Evolutionary conservation across 2,888 invertebrate species (phyloP).

Genomic region (Bugula neritina): DNA sequence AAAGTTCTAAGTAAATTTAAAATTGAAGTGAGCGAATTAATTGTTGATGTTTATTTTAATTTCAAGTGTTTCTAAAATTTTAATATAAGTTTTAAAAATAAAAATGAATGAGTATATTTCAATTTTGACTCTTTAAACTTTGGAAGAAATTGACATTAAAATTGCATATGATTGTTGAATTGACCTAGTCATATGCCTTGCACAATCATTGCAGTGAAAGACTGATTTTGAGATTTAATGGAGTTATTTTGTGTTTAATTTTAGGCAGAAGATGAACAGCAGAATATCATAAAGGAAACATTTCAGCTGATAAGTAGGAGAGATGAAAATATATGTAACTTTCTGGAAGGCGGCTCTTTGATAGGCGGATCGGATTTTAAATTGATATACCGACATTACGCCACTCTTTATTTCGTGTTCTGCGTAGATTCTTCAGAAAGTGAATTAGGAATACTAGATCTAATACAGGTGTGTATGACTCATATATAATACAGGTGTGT

Average conservation of each 20-base stretch:
- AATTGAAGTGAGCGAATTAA: no score
- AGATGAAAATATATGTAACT: constrained; percentile 99
- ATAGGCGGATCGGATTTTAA: constrained; percentile 98
- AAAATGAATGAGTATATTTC: no score
- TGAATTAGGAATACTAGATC: constrained; percentile 91
- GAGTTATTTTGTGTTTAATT: no score
- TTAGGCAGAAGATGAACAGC: constrained; percentile 95
- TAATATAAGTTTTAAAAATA: constrained; percentile 6
- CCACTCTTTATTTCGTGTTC: constrained; percentile 96
- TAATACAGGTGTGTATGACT: constrained; percentile 65
- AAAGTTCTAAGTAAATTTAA: not conserved
- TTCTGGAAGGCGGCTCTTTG: constrained; percentile 94
- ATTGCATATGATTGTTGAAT: no score
- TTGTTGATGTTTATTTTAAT: not conserved
- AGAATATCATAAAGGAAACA: constrained; percentile 97
- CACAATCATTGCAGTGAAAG: no score
- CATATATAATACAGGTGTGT: not conserved
- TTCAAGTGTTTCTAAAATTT: not conserved
- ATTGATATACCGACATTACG: constrained; percentile 87
- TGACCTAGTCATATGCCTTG: no score
- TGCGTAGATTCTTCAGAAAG: constrained; percentile 99
- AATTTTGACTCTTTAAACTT: no score
- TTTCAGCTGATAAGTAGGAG: constrained; percentile 96
- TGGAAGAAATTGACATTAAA: no score
- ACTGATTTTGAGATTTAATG: no score